Evolutionary conservation across 2,888 invertebrate species (phyloP), one percentile per base, ranked within the genome.

Genomic region (Drosophila tanythrix): DNA sequence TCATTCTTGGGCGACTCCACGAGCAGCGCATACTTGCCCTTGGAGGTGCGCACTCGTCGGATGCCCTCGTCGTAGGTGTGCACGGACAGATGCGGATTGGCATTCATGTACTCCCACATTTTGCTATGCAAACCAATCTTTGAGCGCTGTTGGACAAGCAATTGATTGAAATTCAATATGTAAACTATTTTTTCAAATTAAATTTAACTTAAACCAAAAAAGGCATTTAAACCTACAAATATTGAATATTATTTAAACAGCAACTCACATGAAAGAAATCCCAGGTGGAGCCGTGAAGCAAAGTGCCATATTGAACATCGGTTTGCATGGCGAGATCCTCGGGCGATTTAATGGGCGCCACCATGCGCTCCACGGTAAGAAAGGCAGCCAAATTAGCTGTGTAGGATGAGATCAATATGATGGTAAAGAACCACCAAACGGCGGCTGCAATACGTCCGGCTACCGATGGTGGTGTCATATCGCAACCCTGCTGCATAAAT

Each of bases 401-500:
- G 93, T 99, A 99, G 21, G 99, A 99, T 63, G 99, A 99, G 76
- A 99, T 98, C 68, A 99, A 95, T 90, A 99, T 99, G 73, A 99
- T 95, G 0, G 99, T 99, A 94, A 99, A 99, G 94, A 99, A 99
- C 99, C 99, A 99, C 99, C 99, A 99, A 2, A 99, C 99, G 38
- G 98, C 97, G 40, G 99, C 99, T 4, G 99, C 99, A 85, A 99
- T 99, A 76, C 99, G 95, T 5, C 93, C 93, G 3, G 93, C 92
- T 73, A 93, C 91, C 35, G 94, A 98, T 96, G 98, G 96, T 21
- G 99, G 99, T 64, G 98, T 97, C 75, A 99, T 96, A 93, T 99
- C 99, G 92, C 98, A 98, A 74, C 99, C 99, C 94, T 99, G 99
- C 93, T 99, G 99, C 98, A 99, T 99, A 93, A 99, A 97, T 25